Conservation (phyloP, 2,797 vertebrate species). For the Coilia nasus region DNA sequence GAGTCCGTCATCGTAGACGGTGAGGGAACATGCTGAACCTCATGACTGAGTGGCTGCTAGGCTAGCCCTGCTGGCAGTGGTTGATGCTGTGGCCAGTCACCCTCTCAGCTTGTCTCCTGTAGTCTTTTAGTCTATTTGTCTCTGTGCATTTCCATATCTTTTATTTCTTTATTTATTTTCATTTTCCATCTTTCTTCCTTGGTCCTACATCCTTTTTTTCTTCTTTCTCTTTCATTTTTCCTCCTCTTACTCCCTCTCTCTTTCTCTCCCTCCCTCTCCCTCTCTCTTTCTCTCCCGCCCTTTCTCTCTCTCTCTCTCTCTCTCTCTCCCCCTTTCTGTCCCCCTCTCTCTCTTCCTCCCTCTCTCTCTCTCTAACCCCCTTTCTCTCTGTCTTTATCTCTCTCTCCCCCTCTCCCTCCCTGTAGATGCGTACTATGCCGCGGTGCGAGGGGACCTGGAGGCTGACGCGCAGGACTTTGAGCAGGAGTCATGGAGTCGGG, state of each 20-base stretch:
- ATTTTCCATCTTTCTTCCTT: not conserved
- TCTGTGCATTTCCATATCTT: not conserved
- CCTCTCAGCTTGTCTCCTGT: not conserved
- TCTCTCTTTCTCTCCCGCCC: not conserved
- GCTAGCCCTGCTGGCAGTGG: not conserved
- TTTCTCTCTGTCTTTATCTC: not conserved
- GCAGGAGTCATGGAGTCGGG: constrained; percentile 91
- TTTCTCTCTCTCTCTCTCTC: not conserved
- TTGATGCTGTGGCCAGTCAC: not conserved
- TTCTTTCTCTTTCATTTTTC: not conserved
- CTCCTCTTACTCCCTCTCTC: not conserved
- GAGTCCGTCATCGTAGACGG: constrained; percentile 92
- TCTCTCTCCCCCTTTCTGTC: not conserved
- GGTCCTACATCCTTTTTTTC: not conserved
- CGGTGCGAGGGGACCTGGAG: constrained; percentile 85
- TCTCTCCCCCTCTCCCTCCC: not conserved
- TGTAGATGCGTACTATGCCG: constrained; percentile 79
- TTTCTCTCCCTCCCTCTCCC: not conserved
- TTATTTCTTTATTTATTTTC: not conserved
- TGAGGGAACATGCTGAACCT: constrained; percentile 58
- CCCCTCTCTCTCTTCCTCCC: not conserved
- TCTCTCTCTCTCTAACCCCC: not conserved
- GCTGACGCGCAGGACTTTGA: constrained; percentile 87
- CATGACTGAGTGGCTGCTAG: not conserved
- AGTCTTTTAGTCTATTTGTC: not conserved